Evolutionary conservation across 2,888 invertebrate species (phyloP).

Genomic region (Crepidodera aurea): DNA sequence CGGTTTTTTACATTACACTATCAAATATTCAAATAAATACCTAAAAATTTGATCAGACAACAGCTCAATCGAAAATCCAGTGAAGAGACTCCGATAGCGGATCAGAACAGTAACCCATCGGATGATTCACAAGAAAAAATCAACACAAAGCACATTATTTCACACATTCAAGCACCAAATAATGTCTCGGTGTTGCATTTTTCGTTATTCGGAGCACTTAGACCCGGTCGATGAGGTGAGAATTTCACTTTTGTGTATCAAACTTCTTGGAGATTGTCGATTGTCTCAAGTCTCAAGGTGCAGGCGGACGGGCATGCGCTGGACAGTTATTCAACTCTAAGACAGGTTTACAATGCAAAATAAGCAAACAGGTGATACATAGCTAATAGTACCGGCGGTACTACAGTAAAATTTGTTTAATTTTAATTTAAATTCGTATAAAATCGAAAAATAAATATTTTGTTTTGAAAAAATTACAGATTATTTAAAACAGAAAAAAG

Average conservation of each 20-base stretch:
- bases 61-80: not conserved
- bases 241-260: conserved; percentile 54
- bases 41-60: no score
- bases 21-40: no score
- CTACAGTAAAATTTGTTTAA: no score
- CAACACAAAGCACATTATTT: conserved; percentile 16
- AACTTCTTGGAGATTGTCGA: conserved; percentile 51
- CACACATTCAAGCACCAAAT: conserved; percentile 13
- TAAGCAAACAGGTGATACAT: conserved; percentile 48
- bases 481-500: no score
- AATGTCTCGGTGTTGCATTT: conserved; percentile 3
- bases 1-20: no score
- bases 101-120: conserved; percentile 40
- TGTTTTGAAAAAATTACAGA: no score
- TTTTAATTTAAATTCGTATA: no score
- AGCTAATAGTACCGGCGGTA: not conserved
- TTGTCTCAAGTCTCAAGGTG: conserved; percentile 58
- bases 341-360: conserved; percentile 57
- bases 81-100: conserved; percentile 37
- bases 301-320: conserved; percentile 51
- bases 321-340: conserved; percentile 58
- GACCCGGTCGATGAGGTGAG: conserved; percentile 40
- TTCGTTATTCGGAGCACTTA: conserved; percentile 27
- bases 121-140: not conserved
- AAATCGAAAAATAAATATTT: no score